A percentile compares a stretch with the other conserved stretches of the same genome.
phyloP scores from a whole-genome alignment of 2,888 invertebrate genomes.

The Chaetoderma sp. region DNA sequence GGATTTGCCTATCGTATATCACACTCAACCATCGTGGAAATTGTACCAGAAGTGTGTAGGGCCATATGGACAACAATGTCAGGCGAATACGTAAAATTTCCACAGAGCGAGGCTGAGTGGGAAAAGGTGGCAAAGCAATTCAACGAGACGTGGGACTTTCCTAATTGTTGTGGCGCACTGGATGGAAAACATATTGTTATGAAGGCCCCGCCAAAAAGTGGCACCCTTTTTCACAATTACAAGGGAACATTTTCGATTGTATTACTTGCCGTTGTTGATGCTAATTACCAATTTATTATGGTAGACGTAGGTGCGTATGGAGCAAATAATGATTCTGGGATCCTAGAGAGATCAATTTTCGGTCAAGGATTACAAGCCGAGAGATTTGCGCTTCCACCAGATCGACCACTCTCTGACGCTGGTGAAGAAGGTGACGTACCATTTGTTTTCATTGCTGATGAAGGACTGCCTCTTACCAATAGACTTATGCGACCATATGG shows the following conservation, averaged over 20 bases:
- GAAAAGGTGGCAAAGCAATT: not conserved
- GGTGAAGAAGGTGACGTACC: not conserved
- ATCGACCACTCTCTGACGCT: not conserved
- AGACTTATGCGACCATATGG: not conserved
- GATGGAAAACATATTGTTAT: no score
- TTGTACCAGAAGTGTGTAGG: no score
- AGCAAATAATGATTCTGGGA: not conserved
- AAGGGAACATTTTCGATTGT: not conserved
- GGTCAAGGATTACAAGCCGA: not conserved
- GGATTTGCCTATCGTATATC: no score
- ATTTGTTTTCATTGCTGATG: not conserved
- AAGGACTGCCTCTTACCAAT: not conserved
- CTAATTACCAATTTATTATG: not conserved
- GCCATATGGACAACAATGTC: no score
- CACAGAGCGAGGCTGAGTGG: no score
- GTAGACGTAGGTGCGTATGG: conserved; percentile 1
- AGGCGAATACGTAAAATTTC: no score
- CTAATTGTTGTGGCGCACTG: no score
- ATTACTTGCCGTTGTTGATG: not conserved
- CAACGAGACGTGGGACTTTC: no score
- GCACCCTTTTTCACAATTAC: not conserved
- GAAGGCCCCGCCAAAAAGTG: not conserved
- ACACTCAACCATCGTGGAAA: no score
- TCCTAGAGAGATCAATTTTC: not conserved
- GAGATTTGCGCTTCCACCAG: not conserved